phyloP scores from a whole-genome alignment of 64 coral and sea anemone species.

The Anthopleura sola region DNA sequence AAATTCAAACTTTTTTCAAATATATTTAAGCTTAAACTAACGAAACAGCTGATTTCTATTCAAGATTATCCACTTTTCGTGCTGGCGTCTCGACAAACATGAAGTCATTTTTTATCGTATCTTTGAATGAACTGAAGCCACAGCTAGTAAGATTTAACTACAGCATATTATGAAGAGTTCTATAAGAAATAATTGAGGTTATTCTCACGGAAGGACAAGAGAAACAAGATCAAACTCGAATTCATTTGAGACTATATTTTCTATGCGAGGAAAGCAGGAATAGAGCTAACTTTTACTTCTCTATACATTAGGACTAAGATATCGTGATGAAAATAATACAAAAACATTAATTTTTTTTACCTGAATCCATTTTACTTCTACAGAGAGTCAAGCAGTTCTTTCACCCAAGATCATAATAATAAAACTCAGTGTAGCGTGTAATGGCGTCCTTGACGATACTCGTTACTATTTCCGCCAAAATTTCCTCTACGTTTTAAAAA shows the following conservation, averaged over 20 bases:
- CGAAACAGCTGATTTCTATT: background rate
- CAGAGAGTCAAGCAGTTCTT: background rate
- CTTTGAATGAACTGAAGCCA: background rate
- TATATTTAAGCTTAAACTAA: background rate
- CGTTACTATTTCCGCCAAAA: background rate
- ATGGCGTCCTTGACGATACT: conserved; percentile 14
- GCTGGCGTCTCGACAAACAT: background rate
- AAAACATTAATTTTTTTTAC: background rate
- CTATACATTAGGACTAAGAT: background rate
- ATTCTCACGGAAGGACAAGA: background rate
- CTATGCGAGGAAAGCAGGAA: background rate
- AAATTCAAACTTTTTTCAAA: background rate
- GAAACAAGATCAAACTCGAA: background rate
- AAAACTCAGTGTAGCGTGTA: background rate
- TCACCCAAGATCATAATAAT: background rate
- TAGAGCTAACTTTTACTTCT: background rate
- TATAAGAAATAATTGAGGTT: background rate
- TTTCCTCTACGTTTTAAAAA: background rate
- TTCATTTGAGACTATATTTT: too few relatives aligned
- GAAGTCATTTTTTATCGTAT: background rate
- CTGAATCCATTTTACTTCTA: background rate
- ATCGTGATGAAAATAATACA: background rate
- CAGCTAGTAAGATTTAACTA: background rate
- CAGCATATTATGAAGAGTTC: background rate
- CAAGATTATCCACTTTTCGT: background rate